These are phyloP conservation scores for Chloromyia formosa DNA, from an alignment of 2,888 invertebrate genomes.

Conservation along the genomic window DNA sequence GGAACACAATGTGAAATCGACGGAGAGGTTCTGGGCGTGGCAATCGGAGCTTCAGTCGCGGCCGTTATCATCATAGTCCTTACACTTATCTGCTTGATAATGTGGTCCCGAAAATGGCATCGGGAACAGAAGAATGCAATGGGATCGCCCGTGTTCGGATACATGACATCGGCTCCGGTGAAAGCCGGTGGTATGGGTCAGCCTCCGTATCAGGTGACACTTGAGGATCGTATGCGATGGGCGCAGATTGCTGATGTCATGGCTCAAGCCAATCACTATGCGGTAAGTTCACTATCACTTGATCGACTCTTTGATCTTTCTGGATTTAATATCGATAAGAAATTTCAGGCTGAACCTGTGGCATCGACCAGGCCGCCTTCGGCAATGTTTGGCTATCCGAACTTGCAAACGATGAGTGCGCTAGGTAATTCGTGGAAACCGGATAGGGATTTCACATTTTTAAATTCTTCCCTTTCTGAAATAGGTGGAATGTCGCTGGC, in stretches of 20 bases:
- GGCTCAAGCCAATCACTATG: conserved; percentile 86
- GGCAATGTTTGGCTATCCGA: conserved; percentile 84
- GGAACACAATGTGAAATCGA: conserved; percentile 90
- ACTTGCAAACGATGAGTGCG: conserved; percentile 63
- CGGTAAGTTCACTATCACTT: conserved; percentile 67
- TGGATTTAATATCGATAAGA: conserved; percentile 22
- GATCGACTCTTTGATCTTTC: background rate
- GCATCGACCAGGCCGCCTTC: conserved; percentile 81
- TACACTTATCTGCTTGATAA: conserved; percentile 85
- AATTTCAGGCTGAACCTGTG: conserved; percentile 73
- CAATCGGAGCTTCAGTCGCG: conserved; percentile 88
- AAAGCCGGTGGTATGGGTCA: conserved; percentile 75
- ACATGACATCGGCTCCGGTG: conserved; percentile 79
- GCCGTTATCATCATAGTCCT: conserved; percentile 88
- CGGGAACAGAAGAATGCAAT: conserved; percentile 83
- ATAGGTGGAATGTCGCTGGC: conserved; percentile 65
- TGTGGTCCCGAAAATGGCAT: conserved; percentile 94
- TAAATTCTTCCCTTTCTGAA: conserved; percentile 37
- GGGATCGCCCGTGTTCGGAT: conserved; percentile 86
- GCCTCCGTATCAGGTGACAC: conserved; percentile 77
- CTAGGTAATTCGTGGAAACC: conserved; percentile 53
- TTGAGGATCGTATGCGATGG: conserved; percentile 86
- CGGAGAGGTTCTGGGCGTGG: conserved; percentile 90
- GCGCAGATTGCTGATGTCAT: conserved; percentile 90
- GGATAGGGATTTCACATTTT: conserved; percentile 2